A percentile compares a stretch with the other conserved stretches of the same genome.
Conservation (phyloP, 2,797 vertebrate genomes). For the Neoniphon sammara region DNA sequence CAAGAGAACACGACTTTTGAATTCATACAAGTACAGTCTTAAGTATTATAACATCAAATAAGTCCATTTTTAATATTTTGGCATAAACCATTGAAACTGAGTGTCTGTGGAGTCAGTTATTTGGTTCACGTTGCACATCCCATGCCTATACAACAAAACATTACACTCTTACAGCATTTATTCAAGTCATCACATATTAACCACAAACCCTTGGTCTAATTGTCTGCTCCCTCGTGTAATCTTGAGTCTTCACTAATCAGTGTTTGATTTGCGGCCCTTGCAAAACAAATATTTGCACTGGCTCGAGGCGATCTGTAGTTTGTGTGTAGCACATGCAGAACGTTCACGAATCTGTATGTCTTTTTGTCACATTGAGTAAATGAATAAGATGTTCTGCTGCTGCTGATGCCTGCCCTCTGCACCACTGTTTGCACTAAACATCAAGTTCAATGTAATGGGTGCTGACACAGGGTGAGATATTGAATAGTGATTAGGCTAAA, state of each 20-base stretch:
- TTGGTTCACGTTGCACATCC: conserved; percentile 57
- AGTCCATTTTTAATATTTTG: conserved; percentile 71
- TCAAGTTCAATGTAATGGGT: conserved; percentile 10
- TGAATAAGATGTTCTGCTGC: neutral
- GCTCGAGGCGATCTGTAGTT: conserved; percentile 17
- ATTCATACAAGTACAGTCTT: conserved; percentile 51
- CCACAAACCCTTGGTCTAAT: conserved; percentile 37
- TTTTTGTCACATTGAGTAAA: conserved; percentile 26
- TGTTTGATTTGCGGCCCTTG: conserved; percentile 11
- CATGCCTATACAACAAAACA: conserved; percentile 40
- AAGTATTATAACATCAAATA: conserved; percentile 55
- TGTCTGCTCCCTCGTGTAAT: conserved; percentile 19
- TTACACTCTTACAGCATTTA: conserved; percentile 53
- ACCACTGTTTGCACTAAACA: conserved; percentile 10
- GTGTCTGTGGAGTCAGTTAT: conserved; percentile 71
- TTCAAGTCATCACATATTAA: conserved; percentile 56
- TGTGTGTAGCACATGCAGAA: neutral
- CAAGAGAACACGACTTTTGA: conserved; percentile 33
- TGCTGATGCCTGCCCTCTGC: conserved; percentile 25
- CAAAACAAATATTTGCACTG: conserved; percentile 18
- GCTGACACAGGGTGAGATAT: neutral
- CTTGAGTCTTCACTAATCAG: conserved; percentile 34
- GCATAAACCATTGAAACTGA: conserved; percentile 74
- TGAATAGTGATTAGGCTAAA: conserved; percentile 1
- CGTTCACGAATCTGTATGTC: neutral